Percentiles rank a stretch among this genome's conserved stretches.
Evolutionary conservation across 2,797 vertebrate species (phyloP).

Genomic region (Echiichthys vipera): DNA sequence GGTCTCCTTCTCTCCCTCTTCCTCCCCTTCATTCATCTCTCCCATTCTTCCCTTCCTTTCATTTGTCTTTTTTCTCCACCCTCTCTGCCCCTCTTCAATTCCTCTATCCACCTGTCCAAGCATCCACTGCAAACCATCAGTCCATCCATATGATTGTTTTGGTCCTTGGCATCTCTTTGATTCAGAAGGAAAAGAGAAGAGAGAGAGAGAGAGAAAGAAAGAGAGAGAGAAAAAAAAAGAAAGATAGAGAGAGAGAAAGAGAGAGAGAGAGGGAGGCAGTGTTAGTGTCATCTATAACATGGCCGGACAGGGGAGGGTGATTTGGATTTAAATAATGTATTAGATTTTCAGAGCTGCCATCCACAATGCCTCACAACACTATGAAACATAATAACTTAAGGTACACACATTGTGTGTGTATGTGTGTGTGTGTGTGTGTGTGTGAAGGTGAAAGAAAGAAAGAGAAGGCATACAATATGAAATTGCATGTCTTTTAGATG

Average conservation of each 20-base stretch:
- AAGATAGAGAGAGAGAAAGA: conserved; percentile 1
- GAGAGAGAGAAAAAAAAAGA: neutral
- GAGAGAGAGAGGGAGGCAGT: conserved; percentile 21
- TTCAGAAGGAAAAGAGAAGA: conserved; percentile 30
- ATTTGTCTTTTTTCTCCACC: too few species aligned
- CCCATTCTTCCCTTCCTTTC: too few species aligned
- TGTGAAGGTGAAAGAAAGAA: conserved; percentile 28
- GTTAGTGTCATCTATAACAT: conserved; percentile 80
- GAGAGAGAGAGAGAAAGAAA: conserved; percentile 11
- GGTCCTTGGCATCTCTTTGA: conserved; percentile 51
- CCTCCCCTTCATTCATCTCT: conserved; percentile 17
- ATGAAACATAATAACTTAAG: conserved; percentile 73
- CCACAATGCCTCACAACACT: conserved; percentile 72
- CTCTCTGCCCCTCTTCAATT: conserved; percentile 20
- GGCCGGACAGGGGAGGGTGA: conserved; percentile 75
- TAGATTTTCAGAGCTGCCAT: conserved; percentile 73
- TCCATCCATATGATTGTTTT: conserved; percentile 45
- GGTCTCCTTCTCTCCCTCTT: conserved; percentile 11
- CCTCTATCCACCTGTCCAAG: conserved; percentile 9
- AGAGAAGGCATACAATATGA: conserved; percentile 16
- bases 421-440: conserved; percentile 8
- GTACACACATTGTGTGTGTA: conserved; percentile 19
- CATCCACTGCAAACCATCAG: conserved; percentile 32
- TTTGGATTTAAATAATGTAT: conserved; percentile 84
- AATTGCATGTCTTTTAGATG: conserved; percentile 70